Evolutionary conservation across 2,888 invertebrate genomes (phyloP).

Genomic region (Octonoba sinensis): DNA sequence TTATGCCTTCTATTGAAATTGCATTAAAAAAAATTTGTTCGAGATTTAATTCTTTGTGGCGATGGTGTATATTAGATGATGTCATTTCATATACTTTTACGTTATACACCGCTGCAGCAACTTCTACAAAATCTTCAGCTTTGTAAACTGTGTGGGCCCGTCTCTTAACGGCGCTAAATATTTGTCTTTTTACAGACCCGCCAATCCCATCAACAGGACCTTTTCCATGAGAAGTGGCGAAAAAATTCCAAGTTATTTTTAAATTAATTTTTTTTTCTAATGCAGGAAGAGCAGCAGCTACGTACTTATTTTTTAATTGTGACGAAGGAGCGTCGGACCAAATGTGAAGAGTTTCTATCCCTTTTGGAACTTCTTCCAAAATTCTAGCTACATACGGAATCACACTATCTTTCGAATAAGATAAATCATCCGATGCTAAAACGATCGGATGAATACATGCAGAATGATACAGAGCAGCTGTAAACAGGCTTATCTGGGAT

Average conservation of each 20-base stretch:
- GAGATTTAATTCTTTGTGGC: too few relatives aligned
- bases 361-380: not conserved
- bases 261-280: constrained; percentile 2
- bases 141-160: too few relatives aligned
- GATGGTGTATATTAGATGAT: too few relatives aligned
- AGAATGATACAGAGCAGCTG: not conserved
- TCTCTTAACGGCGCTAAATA: not conserved
- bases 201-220: not conserved
- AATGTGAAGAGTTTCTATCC: not conserved
- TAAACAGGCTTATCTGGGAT: not conserved
- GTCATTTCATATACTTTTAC: too few relatives aligned
- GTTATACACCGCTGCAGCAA: too few relatives aligned
- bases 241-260: constrained; percentile 7
- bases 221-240: constrained; percentile 10
- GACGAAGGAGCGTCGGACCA: constrained; percentile 12
- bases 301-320: not conserved
- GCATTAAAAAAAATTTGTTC: too few relatives aligned
- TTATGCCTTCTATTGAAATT: too few relatives aligned
- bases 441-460: not conserved
- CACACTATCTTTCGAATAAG: not conserved
- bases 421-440: not conserved
- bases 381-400: not conserved
- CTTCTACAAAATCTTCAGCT: too few relatives aligned
- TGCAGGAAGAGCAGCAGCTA: not conserved
- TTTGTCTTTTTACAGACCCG: not conserved